phyloP scores from a whole-genome alignment of 2,888 invertebrate species.

The Drosophila meridionalis region DNA sequence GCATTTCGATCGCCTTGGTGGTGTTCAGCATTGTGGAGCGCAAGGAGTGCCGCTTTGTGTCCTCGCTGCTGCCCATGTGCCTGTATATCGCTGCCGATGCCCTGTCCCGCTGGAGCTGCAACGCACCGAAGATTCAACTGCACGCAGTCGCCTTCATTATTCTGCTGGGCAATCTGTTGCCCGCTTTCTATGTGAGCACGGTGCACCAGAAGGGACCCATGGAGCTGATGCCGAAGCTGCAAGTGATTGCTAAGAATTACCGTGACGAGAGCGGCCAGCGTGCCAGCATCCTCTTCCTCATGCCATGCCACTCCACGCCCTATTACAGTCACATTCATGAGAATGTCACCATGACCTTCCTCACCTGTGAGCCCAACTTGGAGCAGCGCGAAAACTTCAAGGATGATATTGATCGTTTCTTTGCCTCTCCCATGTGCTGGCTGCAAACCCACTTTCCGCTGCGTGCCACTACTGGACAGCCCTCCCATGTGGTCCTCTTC shows the following conservation, averaged over 20 bases:
- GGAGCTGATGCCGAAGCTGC: slow-evolving; percentile 90
- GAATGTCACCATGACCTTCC: slow-evolving; percentile 91
- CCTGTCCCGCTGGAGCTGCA: slow-evolving; percentile 89
- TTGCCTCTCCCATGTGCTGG: slow-evolving; percentile 90
- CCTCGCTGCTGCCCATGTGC: slow-evolving; percentile 92
- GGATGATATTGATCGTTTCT: slow-evolving; percentile 93
- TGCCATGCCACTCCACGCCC: slow-evolving; percentile 98
- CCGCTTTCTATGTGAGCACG: slow-evolving; percentile 90
- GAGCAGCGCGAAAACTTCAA: slow-evolving; percentile 79
- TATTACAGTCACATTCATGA: slow-evolving; percentile 93
- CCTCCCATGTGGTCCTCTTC: slow-evolving; percentile 91
- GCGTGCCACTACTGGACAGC: slow-evolving; percentile 86
- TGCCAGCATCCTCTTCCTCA: slow-evolving; percentile 90
- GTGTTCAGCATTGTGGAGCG: slow-evolving; percentile 92
- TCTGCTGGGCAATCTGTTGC: slow-evolving; percentile 87
- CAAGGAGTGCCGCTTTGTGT: slow-evolving; percentile 97
- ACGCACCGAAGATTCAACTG: slow-evolving; percentile 86
- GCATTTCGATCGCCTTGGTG: slow-evolving; percentile 86
- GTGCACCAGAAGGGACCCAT: slow-evolving; percentile 93
- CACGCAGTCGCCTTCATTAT: slow-evolving; percentile 85
- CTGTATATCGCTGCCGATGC: slow-evolving; percentile 88
- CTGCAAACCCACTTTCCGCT: slow-evolving; percentile 86
- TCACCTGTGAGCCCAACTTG: slow-evolving; percentile 94
- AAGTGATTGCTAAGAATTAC: slow-evolving; percentile 86
- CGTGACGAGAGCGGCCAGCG: slow-evolving; percentile 83